A percentile compares a stretch with the other conserved stretches of the same genome.
Evolutionary conservation across 2,888 invertebrate genomes (phyloP).

Genomic region (Nomada lathburiana): DNA sequence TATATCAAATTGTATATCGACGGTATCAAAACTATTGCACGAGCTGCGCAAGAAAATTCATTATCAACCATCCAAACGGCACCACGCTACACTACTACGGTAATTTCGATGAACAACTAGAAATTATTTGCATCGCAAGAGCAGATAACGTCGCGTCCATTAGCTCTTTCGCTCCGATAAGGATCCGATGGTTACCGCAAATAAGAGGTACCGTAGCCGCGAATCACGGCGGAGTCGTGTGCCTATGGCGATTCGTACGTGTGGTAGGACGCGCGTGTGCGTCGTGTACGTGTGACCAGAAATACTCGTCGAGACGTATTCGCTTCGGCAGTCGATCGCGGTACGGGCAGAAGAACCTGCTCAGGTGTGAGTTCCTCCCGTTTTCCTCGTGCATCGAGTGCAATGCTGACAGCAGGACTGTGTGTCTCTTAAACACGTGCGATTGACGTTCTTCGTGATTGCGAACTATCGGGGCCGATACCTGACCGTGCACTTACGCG

Average conservation of each 20-base stretch:
- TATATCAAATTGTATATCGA: neutral
- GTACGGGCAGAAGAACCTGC: conserved; percentile 56
- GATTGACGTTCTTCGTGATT: neutral
- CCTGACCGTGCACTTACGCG: neutral
- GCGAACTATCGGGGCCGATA: neutral
- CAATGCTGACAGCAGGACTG: conserved; percentile 22
- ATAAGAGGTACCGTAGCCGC: neutral
- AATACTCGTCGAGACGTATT: conserved; percentile 62
- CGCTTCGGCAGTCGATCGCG: conserved; percentile 68
- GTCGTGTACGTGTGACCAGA: conserved; percentile 54
- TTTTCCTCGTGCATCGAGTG: conserved; percentile 31
- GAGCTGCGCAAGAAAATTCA: neutral
- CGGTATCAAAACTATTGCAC: neutral
- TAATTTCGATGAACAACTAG: neutral
- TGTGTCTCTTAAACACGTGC: conserved; percentile 34
- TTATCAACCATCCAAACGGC: neutral
- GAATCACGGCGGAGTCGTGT: neutral
- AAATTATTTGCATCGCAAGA: too few species aligned
- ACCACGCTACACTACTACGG: neutral
- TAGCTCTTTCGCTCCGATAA: conserved; percentile 9
- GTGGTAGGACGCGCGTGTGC: neutral
- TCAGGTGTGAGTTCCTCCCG: conserved; percentile 61
- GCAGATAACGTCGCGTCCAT: neutral
- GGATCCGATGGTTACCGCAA: neutral
- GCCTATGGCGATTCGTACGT: conserved; percentile 31